Evolutionary conservation across 2,113 vertebrate species (phyloP).

Genomic region (Chrysemys picta): DNA sequence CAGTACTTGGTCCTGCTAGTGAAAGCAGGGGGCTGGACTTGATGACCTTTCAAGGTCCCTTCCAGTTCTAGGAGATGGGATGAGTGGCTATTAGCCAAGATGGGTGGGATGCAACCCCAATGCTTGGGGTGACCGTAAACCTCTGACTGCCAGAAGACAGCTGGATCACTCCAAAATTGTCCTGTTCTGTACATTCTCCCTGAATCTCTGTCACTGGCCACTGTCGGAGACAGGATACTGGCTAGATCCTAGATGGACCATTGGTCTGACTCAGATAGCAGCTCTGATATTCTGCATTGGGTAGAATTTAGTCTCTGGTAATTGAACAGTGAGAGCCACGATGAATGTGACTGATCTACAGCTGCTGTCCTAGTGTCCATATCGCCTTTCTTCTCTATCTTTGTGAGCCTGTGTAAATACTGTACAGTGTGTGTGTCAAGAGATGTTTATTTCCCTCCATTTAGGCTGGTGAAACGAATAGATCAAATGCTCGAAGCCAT

Average conservation of each 20-base stretch:
- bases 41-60: no score
- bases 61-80: no score
- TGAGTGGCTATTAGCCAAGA: not conserved
- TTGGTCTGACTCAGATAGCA: not conserved
- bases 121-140: not conserved
- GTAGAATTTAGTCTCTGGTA: constrained; percentile 28
- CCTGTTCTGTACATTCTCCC: not conserved
- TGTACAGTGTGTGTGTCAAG: not conserved
- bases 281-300: not conserved
- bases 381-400: constrained; percentile 14
- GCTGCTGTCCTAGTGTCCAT: not conserved
- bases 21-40: no score
- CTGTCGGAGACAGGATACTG: not conserved
- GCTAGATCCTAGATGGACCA: not conserved
- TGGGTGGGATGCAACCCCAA: not conserved
- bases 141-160: not conserved
- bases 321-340: not conserved
- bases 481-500: constrained; percentile 68
- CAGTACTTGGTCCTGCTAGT: no score
- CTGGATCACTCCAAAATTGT: not conserved
- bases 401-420: not conserved
- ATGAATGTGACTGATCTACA: not conserved
- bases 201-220: not conserved
- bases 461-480: constrained; percentile 60
- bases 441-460: constrained; percentile 56